Conservation (phyloP, 2,113 vertebrate genomes). For the Rhinoderma darwinii region DNA sequence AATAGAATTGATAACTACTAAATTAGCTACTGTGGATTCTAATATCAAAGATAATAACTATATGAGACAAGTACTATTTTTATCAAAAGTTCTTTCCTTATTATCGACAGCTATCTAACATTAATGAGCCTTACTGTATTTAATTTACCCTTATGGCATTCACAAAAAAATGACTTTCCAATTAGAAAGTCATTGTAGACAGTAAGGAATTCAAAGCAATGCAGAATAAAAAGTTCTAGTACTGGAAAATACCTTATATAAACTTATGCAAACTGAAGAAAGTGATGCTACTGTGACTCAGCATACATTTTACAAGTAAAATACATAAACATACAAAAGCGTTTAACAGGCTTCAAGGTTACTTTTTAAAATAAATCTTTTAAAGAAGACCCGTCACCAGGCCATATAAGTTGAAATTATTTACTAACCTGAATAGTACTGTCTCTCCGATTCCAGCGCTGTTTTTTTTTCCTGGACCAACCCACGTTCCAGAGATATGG, state of each 20-base stretch:
- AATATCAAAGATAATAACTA: conserved; percentile 35
- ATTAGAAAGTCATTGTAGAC: neutral
- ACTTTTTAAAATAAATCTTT: too few relatives aligned
- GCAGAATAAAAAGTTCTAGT: neutral
- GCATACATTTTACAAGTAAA: too few relatives aligned
- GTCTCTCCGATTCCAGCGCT: too few relatives aligned
- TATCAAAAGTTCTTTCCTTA: conserved; percentile 36
- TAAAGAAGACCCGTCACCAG: too few relatives aligned
- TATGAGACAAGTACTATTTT: conserved; percentile 36
- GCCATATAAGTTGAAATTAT: too few relatives aligned
- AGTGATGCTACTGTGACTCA: too few relatives aligned
- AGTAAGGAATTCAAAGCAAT: neutral
- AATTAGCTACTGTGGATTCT: conserved; percentile 39
- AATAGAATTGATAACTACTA: conserved; percentile 34
- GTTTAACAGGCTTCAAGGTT: too few relatives aligned
- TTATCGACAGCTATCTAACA: conserved; percentile 35
- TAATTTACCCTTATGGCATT: conserved; percentile 9
- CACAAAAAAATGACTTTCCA: conserved; percentile 19
- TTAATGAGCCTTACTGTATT: conserved; percentile 5
- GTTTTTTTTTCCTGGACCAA: too few relatives aligned
- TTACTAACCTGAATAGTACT: too few relatives aligned
- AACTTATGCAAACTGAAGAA: too few relatives aligned
- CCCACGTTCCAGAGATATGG: too few relatives aligned
- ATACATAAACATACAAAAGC: too few relatives aligned
- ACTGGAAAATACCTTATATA: neutral